Conservation (phyloP, 1,140 invertebrate genomes). For the Tetramorium simillimum region DNA sequence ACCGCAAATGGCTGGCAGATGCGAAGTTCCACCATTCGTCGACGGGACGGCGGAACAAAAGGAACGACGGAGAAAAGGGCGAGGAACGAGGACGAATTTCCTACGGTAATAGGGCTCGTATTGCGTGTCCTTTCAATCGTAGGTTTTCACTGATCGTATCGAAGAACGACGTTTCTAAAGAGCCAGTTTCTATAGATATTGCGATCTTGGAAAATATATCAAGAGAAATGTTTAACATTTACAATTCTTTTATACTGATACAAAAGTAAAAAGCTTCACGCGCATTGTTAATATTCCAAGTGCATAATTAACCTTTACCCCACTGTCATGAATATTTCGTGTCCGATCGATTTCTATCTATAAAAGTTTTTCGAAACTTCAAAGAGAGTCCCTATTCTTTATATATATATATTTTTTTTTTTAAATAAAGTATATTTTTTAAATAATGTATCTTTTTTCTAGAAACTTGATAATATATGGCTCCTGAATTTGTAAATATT, state of each 20-base stretch:
- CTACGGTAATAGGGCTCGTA: constrained; percentile 52
- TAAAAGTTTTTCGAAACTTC: no score
- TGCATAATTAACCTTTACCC: no score
- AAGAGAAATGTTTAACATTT: not conserved
- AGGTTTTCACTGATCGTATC: constrained; percentile 41
- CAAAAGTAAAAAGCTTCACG: not conserved
- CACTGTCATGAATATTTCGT: no score
- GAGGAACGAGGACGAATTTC: constrained; percentile 40
- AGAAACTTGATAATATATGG: no score
- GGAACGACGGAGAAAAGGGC: constrained; percentile 27
- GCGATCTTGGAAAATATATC: constrained; percentile 7
- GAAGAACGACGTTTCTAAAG: constrained; percentile 38
- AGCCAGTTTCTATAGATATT: constrained; percentile 5
- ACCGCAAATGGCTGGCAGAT: constrained; percentile 68
- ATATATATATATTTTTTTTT: no score
- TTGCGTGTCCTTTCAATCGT: constrained; percentile 57
- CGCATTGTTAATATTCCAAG: not conserved
- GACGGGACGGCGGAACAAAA: constrained; percentile 39
- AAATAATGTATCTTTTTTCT: no score
- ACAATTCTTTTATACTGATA: not conserved
- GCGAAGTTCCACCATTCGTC: constrained; percentile 38
- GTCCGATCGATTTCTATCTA: no score
- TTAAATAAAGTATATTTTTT: no score
- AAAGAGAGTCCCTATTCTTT: no score
- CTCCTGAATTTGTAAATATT: no score